phyloP scores from a whole-genome alignment of 1,140 invertebrate species.

The Nasonia vitripennis region DNA sequence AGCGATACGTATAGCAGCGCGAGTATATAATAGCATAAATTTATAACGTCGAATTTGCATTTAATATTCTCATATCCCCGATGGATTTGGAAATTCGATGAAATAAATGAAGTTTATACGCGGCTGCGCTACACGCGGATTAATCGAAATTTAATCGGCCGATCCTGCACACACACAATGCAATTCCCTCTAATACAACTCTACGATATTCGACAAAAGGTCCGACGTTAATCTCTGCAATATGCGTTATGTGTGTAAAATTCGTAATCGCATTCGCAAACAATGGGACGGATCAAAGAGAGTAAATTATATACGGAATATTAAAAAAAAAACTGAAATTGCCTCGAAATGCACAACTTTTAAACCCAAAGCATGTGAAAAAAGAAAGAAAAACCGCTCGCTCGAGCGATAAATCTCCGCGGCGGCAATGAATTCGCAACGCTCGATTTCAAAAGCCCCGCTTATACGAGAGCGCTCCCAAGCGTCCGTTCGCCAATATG shows the following conservation, averaged over 20 bases:
- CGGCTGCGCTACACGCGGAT: neutral
- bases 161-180: neutral
- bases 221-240: neutral
- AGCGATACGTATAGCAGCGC: neutral
- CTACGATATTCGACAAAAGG: constrained; percentile 25
- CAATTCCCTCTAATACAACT: neutral
- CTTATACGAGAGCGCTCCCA: neutral
- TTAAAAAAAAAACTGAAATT: neutral
- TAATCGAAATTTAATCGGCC: constrained; percentile 27
- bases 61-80: constrained; percentile 13
- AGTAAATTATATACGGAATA: too few species aligned
- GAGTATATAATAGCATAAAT: constrained; percentile 9
- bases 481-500: neutral
- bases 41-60: constrained; percentile 24
- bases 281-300: neutral
- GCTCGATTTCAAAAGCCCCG: neutral
- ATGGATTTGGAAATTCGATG: neutral
- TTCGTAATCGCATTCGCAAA: constrained; percentile 17
- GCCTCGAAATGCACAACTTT: neutral
- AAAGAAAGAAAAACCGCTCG: neutral
- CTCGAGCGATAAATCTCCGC: neutral
- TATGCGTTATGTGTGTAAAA: constrained; percentile 3
- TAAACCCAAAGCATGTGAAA: neutral
- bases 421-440: neutral
- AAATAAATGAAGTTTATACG: constrained; percentile 18